Percentiles rank a stretch among this genome's conserved stretches.
These are phyloP conservation scores for Onthophagus sagittarius DNA, from an alignment of 2,888 invertebrate genomes.

Conservation along the genomic window DNA sequence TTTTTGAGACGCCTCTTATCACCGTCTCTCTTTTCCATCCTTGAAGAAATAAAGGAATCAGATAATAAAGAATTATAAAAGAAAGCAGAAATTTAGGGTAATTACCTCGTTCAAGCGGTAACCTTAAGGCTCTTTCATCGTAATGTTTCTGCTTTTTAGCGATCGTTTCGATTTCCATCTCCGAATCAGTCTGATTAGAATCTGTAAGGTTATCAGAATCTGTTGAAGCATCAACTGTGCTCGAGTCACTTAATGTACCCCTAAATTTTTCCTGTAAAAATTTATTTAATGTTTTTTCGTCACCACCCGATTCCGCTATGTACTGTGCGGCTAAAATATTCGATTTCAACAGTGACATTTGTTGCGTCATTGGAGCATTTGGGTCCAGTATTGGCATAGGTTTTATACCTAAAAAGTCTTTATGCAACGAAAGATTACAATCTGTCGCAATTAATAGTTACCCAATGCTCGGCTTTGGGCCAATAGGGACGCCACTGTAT, in stretches of 20 bases:
- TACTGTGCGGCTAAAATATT: constrained; percentile 65
- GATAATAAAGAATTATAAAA: neutral
- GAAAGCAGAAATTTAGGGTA: neutral
- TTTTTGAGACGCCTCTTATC: constrained; percentile 80
- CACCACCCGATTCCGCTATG: constrained; percentile 47
- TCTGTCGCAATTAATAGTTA: constrained; percentile 26
- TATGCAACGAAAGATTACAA: constrained; percentile 16
- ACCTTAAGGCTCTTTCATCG: constrained; percentile 59
- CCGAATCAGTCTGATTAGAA: constrained; percentile 58
- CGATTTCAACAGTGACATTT: constrained; percentile 55
- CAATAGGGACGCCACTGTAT: constrained; percentile 82
- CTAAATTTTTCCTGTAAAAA: constrained; percentile 55
- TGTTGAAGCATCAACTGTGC: constrained; percentile 56
- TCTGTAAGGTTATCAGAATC: constrained; percentile 59
- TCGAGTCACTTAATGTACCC: constrained; percentile 54
- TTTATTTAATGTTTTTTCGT: constrained; percentile 51
- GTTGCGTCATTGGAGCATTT: constrained; percentile 55
- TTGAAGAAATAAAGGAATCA: constrained; percentile 29
- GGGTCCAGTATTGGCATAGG: constrained; percentile 62
- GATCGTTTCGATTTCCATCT: constrained; percentile 48
- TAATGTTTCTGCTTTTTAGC: constrained; percentile 51
- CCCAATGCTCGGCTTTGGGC: constrained; percentile 82
- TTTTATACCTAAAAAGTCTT: constrained; percentile 54
- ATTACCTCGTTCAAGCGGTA: constrained; percentile 59
- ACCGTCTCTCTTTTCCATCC: constrained; percentile 94